A percentile compares a stretch with the other conserved stretches of the same genome.
Conservation (phyloP, 2,113 vertebrate species). For the Laticauda laticaudata region DNA sequence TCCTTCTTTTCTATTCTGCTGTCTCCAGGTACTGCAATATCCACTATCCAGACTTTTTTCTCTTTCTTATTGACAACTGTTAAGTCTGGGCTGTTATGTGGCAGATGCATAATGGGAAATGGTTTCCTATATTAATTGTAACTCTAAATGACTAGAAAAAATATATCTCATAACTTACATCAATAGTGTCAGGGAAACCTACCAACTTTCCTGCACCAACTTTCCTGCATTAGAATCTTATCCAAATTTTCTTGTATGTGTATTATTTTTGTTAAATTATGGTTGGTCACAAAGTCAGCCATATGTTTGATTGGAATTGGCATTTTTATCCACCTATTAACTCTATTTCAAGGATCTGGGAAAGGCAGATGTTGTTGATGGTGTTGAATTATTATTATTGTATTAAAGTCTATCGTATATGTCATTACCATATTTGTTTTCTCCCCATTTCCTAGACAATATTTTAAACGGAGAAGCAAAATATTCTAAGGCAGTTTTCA, state of each 20-base stretch:
- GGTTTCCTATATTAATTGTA: constrained; percentile 1
- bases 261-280: background rate
- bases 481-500: background rate
- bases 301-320: background rate
- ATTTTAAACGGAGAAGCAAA: background rate
- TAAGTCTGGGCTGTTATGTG: background rate
- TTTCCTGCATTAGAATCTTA: background rate
- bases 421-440: background rate
- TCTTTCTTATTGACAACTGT: background rate
- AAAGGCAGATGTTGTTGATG: background rate
- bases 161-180: constrained; percentile 13
- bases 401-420: background rate
- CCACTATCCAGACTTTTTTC: background rate
- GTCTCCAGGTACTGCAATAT: background rate
- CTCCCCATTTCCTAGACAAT: background rate
- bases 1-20: background rate
- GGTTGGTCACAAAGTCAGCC: background rate
- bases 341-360: background rate
- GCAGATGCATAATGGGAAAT: background rate
- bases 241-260: background rate
- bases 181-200: background rate
- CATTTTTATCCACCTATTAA: background rate
- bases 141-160: constrained; percentile 23
- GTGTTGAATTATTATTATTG: background rate
- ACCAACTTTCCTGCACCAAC: constrained; percentile 9